Evolutionary conservation across 2,797 vertebrate genomes (phyloP).

Genomic region (Spinibarbus caldwelli): DNA sequence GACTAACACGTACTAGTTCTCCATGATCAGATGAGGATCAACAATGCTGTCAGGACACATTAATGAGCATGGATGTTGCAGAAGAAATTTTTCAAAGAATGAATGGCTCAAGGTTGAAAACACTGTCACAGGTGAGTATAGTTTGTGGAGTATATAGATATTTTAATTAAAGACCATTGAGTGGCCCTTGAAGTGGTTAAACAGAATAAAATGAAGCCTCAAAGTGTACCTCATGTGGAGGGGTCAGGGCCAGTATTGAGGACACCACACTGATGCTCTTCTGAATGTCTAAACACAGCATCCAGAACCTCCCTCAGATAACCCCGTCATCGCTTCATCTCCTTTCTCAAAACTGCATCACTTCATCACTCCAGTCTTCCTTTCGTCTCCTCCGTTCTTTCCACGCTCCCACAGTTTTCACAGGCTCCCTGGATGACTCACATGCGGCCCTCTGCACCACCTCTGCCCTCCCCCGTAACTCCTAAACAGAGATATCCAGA

Average conservation of each 20-base stretch:
- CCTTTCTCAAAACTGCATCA: conserved; percentile 75
- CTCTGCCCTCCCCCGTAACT: conserved; percentile 63
- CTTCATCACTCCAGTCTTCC: conserved; percentile 69
- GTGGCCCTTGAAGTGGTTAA: not conserved
- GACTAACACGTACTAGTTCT: not conserved
- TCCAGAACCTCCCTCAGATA: conserved; percentile 58
- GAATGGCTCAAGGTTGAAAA: conserved; percentile 16
- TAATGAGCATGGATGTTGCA: not conserved
- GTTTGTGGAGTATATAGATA: conserved; percentile 1
- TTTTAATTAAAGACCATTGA: conserved; percentile 2
- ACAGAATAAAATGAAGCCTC: not conserved
- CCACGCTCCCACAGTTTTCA: conserved; percentile 78
- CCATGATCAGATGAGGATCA: not conserved
- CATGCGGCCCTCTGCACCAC: conserved; percentile 61
- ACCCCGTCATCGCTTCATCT: conserved; percentile 69
- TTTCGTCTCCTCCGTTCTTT: conserved; percentile 60
- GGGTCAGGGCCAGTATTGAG: conserved; percentile 5
- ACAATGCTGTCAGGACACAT: conserved; percentile 7
- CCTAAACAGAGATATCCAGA: conserved; percentile 55
- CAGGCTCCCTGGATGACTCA: conserved; percentile 78
- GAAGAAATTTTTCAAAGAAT: not conserved
- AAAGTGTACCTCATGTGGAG: not conserved
- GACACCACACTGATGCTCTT: not conserved
- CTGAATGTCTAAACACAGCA: conserved; percentile 22
- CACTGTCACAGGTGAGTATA: not conserved